Evolutionary conservation across 2,888 invertebrate species (phyloP), one percentile per base, ranked within the genome.

Genomic region (Unio delphinus): DNA sequence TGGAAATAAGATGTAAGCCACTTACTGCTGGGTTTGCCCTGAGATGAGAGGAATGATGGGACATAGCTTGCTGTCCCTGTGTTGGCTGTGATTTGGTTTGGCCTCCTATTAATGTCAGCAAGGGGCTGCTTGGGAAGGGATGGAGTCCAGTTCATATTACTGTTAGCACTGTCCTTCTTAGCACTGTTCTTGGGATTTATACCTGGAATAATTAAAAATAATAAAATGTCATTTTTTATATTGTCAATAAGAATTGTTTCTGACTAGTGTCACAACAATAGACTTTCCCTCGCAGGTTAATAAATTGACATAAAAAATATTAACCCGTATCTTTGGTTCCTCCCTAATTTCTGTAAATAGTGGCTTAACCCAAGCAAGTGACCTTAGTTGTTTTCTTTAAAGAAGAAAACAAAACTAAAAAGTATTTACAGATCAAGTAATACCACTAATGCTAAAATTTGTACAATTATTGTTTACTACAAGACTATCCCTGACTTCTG

Each of bases 141-240:
- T 15, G 77, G 77, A 54, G 73, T 74, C 78, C 80, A 78, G 67
- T 71, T 72, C 17, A 56, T 69, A 17, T 65, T 65, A 17, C 72
- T 74, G 56, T 66, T 68, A 55, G 67, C 73, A 58, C 67, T 71
- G 56, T 85, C 85, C 70, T 80, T 80, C 65, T 80, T 75, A 58
- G 84, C 83, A 79, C 84, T 85, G 61, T 79, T 82, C 67, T 82
- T 81, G 11, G 85, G 85, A 62, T 84, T 85, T 45, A 84, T 85
- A 59, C 85, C 85, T 85, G 70, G 28, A 76, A 76, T 17, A 63
- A 65, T 23, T 15, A 54, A 62, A 17, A 34, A 62, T 45, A 45
- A 18, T 8, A 45, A 34, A 11, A 62, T 34, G 54, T 45, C 11
- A 15, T 45, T 45, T 45, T 45, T 45, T 15, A 45, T 45, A 45